phyloP scores from a whole-genome alignment of 2,888 invertebrate species.

The Lochmaea capreae region DNA sequence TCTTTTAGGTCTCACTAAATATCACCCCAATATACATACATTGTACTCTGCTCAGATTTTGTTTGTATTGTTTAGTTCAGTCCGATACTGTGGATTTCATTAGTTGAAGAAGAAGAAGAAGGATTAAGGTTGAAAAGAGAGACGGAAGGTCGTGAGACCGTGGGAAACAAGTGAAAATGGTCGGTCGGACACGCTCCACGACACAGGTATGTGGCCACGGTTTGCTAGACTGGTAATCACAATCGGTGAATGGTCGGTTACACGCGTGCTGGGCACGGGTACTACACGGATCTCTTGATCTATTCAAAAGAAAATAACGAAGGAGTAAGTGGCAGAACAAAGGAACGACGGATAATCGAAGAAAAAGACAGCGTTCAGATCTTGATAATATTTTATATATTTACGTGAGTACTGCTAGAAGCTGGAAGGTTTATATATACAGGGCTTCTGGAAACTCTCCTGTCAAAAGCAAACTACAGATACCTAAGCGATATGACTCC shows the following conservation, averaged over 20 bases:
- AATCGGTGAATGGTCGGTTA: slow-evolving; percentile 53
- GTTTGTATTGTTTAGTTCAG: not conserved
- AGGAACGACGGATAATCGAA: slow-evolving; percentile 24
- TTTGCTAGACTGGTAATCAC: slow-evolving; percentile 53
- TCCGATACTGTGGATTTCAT: slow-evolving; percentile 26
- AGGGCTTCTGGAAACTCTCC: not conserved
- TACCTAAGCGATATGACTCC: no score
- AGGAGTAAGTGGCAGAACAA: slow-evolving; percentile 36
- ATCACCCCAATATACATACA: no score
- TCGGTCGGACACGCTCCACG: slow-evolving; percentile 63
- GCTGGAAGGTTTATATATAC: not conserved
- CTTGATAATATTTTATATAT: slow-evolving; percentile 8
- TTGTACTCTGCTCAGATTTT: not conserved
- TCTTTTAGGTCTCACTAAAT: no score
- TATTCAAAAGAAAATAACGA: slow-evolving; percentile 26
- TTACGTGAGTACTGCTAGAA: not conserved
- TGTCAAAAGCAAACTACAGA: no score
- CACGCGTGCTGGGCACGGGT: slow-evolving; percentile 61
- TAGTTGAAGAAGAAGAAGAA: slow-evolving; percentile 4
- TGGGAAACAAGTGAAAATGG: slow-evolving; percentile 55
- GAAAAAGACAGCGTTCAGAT: not conserved
- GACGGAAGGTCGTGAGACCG: slow-evolving; percentile 50
- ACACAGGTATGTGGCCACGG: slow-evolving; percentile 58
- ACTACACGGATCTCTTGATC: slow-evolving; percentile 41
- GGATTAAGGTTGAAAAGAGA: slow-evolving; percentile 27